Conservation (phyloP, 1,140 invertebrate species). For the Zaprionus davidi region DNA sequence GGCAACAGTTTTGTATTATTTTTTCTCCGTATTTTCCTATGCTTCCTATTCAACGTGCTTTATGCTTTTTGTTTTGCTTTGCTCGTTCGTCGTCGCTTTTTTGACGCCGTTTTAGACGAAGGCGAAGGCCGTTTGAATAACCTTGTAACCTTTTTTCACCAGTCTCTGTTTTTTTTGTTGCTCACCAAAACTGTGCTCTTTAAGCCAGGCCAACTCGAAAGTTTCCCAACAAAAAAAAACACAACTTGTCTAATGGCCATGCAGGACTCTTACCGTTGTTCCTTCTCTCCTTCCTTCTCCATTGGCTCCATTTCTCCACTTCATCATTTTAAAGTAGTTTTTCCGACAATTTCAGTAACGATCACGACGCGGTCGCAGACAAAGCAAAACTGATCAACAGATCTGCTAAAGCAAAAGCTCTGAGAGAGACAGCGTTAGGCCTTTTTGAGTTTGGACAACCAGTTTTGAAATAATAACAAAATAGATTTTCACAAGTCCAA, state of each 20-base stretch:
- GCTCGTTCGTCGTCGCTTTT: conserved; percentile 53
- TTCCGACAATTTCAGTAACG: conserved; percentile 30
- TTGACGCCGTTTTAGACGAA: conserved; percentile 61
- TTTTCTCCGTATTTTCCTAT: conserved; percentile 23
- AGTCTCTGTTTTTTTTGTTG: conserved; percentile 47
- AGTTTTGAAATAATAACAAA: conserved; percentile 43
- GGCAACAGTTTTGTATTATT: conserved; percentile 65
- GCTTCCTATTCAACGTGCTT: conserved; percentile 60
- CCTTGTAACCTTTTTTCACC: conserved; percentile 78
- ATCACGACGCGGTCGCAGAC: conserved; percentile 65
- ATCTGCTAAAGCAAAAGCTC: conserved; percentile 36
- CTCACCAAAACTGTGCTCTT: conserved; percentile 65
- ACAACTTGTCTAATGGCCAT: conserved; percentile 8
- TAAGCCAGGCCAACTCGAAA: conserved; percentile 49
- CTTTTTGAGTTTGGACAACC: conserved; percentile 38
- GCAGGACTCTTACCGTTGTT: conserved; percentile 20
- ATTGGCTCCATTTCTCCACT: conserved; percentile 8
- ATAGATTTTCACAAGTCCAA: conserved; percentile 57
- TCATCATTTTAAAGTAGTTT: conserved; percentile 8
- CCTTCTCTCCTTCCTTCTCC: neutral
- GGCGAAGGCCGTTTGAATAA: conserved; percentile 83
- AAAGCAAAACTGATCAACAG: conserved; percentile 69
- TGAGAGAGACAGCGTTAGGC: conserved; percentile 9
- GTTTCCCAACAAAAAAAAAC: conserved; percentile 30
- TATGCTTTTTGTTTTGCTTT: conserved; percentile 79